phyloP scores from a whole-genome alignment of 2,797 vertebrate species.

The Alfaro cultratus region DNA sequence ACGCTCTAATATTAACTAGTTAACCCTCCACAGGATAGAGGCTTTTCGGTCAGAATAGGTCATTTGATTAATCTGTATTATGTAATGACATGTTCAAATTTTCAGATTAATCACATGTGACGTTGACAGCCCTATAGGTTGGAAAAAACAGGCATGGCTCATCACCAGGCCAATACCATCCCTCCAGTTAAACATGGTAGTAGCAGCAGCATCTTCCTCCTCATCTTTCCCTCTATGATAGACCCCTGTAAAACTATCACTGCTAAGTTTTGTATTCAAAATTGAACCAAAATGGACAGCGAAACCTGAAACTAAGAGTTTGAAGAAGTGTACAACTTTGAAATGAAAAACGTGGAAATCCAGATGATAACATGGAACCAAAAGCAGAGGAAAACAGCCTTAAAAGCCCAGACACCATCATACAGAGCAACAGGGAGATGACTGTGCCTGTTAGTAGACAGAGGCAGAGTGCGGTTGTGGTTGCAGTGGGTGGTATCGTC shows the following conservation, averaged over 20 bases:
- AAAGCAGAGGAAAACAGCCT: not conserved
- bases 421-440: not conserved
- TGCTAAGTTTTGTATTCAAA: not conserved
- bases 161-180: too few species aligned
- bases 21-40: too few species aligned
- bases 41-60: too few species aligned
- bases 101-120: too few species aligned
- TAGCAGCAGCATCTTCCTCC: too few species aligned
- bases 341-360: not conserved
- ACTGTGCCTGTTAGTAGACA: conserved; percentile 24
- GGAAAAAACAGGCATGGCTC: too few species aligned
- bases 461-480: conserved; percentile 26
- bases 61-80: too few species aligned
- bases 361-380: not conserved
- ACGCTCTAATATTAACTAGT: too few species aligned
- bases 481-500: conserved; percentile 35
- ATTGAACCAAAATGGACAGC: not conserved
- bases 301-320: not conserved
- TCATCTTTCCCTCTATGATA: not conserved
- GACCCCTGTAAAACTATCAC: not conserved
- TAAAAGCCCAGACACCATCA: not conserved
- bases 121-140: too few species aligned
- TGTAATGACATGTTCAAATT: too few species aligned
- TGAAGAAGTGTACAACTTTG: not conserved
- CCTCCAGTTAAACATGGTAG: too few species aligned